These are phyloP conservation scores for Paramormyrops hopkinsi DNA, from an alignment of 2,797 vertebrate species.

Conservation along the genomic window DNA sequence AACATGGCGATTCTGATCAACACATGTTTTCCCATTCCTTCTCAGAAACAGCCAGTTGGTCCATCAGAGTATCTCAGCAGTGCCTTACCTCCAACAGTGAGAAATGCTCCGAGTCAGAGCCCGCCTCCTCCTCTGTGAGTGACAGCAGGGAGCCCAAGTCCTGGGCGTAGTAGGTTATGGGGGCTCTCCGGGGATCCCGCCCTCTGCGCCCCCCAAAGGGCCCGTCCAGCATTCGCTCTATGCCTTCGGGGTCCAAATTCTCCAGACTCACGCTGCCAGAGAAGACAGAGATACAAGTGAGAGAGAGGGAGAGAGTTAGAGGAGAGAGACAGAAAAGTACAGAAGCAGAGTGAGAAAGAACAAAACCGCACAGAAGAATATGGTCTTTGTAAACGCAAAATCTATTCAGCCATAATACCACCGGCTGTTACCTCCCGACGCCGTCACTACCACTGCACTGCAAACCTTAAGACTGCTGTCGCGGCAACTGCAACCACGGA, in stretches of 20 bases:
- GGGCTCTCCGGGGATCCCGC: conserved; percentile 47
- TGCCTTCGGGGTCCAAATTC: conserved; percentile 34
- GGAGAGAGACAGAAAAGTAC: not conserved
- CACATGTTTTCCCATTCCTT: not conserved
- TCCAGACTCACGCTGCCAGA: conserved; percentile 47
- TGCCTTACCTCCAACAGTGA: conserved; percentile 28
- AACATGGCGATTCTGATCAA: not conserved
- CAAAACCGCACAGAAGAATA: not conserved
- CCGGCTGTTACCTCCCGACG: not conserved
- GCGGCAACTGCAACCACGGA: not conserved
- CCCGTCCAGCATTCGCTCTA: conserved; percentile 32
- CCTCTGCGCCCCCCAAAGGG: conserved; percentile 15
- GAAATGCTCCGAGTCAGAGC: conserved; percentile 24
- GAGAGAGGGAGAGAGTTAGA: not conserved
- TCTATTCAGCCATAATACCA: not conserved
- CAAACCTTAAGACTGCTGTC: not conserved
- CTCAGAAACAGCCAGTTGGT: not conserved
- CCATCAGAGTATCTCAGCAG: not conserved
- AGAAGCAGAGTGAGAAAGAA: not conserved
- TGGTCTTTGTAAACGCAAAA: conserved; percentile 8
- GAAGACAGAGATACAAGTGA: not conserved
- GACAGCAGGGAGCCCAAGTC: conserved; percentile 57
- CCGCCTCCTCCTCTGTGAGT: conserved; percentile 47
- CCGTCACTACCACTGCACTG: not conserved
- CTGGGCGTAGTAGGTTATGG: conserved; percentile 52